These are phyloP conservation scores for Andrena chrysosceles DNA, from an alignment of 2,888 invertebrate genomes.

Conservation along the genomic window DNA sequence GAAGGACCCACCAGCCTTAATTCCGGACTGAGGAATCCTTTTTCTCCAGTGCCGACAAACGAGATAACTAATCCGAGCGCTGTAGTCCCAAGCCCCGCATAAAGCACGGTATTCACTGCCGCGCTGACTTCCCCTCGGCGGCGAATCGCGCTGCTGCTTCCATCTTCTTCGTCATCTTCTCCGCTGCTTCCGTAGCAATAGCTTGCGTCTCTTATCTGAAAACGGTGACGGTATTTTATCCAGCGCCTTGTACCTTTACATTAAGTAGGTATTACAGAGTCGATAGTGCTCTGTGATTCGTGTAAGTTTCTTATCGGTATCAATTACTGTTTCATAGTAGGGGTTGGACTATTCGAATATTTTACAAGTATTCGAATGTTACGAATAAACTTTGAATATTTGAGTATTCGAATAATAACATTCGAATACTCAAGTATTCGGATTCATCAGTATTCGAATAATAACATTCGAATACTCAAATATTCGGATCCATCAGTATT, in stretches of 20 bases:
- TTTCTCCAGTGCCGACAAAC: slow-evolving; percentile 96
- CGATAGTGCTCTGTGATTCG: too few relatives aligned
- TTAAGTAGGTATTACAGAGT: too few relatives aligned
- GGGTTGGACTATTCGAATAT: too few relatives aligned
- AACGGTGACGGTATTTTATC: background rate
- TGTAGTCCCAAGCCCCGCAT: slow-evolving; percentile 93
- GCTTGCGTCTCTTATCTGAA: slow-evolving; percentile 93
- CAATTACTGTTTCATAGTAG: background rate
- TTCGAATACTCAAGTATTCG: too few relatives aligned
- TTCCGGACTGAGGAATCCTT: slow-evolving; percentile 94
- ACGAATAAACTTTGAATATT: too few relatives aligned
- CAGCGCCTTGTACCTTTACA: too few relatives aligned
- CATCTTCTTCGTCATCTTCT: slow-evolving; percentile 87
- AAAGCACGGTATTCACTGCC: slow-evolving; percentile 93
- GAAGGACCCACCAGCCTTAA: slow-evolving; percentile 94
- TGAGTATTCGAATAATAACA: too few relatives aligned
- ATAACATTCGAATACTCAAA: too few relatives aligned
- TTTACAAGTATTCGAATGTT: too few relatives aligned
- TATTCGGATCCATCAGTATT: too few relatives aligned
- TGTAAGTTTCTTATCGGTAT: background rate
- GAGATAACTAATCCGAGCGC: slow-evolving; percentile 94
- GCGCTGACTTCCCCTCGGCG: slow-evolving; percentile 90
- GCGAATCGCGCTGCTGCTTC: slow-evolving; percentile 86
- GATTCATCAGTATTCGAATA: too few relatives aligned
- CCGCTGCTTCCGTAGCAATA: slow-evolving; percentile 90